Conservation (phyloP, 2,113 vertebrate species). For the Gnathonemus longibarbis region DNA sequence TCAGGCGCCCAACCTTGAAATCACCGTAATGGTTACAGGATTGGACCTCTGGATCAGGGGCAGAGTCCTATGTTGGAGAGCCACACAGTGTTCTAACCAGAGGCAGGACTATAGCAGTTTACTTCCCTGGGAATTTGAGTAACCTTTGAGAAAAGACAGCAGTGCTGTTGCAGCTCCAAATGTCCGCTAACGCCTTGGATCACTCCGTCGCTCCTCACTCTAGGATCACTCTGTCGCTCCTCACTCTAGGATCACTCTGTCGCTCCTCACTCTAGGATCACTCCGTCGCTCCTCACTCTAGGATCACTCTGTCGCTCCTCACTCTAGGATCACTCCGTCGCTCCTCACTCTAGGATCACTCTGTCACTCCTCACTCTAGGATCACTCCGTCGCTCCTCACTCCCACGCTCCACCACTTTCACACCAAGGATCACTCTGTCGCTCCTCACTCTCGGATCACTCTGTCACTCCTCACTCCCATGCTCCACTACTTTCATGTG, state of each 20-base stretch:
- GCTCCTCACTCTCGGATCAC: neutral
- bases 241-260: too few relatives aligned
- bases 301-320: too few relatives aligned
- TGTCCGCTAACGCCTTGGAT: neutral
- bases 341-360: neutral
- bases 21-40: neutral
- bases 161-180: neutral
- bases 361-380: too few relatives aligned
- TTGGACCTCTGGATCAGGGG: neutral
- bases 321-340: too few relatives aligned
- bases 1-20: neutral
- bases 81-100: neutral
- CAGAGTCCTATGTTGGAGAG: neutral
- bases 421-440: neutral
- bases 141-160: neutral
- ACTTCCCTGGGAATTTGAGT: neutral
- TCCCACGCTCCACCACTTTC: too few relatives aligned
- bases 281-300: too few relatives aligned
- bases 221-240: too few relatives aligned
- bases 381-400: neutral
- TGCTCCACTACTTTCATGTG: neutral
- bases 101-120: neutral
- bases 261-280: neutral
- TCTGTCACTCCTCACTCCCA: neutral
- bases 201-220: too few relatives aligned